Evolutionary conservation across 2,888 invertebrate genomes (phyloP).

Genomic region (Xestia ashworthii): DNA sequence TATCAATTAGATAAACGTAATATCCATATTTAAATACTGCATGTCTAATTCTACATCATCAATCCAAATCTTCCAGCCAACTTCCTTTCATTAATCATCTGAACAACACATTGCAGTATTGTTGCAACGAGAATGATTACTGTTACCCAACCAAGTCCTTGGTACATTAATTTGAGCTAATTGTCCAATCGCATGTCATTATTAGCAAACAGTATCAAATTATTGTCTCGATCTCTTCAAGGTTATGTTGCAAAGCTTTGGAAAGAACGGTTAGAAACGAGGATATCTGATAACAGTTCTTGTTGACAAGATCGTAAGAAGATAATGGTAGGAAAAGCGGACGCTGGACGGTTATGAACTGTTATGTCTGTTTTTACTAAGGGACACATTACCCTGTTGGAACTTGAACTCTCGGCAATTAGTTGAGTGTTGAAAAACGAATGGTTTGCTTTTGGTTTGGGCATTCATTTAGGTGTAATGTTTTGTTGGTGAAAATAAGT

Average conservation of each 20-base stretch:
- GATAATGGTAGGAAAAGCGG: slow-evolving; percentile 18
- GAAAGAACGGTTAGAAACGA: slow-evolving; percentile 38
- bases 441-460: neutral
- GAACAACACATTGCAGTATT: slow-evolving; percentile 41
- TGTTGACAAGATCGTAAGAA: slow-evolving; percentile 35
- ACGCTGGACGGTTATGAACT: neutral
- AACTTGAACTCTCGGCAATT: neutral
- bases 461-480: no score
- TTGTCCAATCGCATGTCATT: slow-evolving; percentile 57
- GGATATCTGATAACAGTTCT: slow-evolving; percentile 51
- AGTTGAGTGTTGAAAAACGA: neutral
- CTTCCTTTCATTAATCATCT: slow-evolving; percentile 49
- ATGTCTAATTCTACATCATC: slow-evolving; percentile 32
- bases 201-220: slow-evolving; percentile 65
- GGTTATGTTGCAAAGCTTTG: slow-evolving; percentile 58
- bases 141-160: slow-evolving; percentile 54
- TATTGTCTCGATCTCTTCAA: slow-evolving; percentile 57
- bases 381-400: no score
- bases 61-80: slow-evolving; percentile 22
- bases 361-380: neutral
- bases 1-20: slow-evolving; percentile 12
- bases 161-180: slow-evolving; percentile 45
- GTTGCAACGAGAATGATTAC: slow-evolving; percentile 46
- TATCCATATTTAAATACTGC: slow-evolving; percentile 20
- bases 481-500: neutral